Base-by-base conservation (phyloP, 2,888 invertebrate species). In the Sthenelais limicola region DNA sequence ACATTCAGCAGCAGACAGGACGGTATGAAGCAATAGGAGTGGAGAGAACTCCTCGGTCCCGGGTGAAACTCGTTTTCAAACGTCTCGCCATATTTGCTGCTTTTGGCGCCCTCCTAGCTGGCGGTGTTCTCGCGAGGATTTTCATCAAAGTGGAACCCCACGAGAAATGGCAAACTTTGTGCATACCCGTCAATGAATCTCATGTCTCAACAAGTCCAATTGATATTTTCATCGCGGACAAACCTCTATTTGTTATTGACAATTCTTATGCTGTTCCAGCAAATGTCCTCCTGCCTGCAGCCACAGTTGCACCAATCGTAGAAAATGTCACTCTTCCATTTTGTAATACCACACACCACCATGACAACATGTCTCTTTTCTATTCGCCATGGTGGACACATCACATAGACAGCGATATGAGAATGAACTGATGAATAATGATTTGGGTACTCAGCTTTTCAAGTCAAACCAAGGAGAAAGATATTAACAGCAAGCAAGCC, bases 131-230 rank as follows among this genome's bases (percentile, higher is more conserved):
- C 43, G 24, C 21, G 9, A 35, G 70, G 3, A 54, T 70, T 35
- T 70, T 7, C 21, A 43, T 70, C 21, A 12, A 67, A 7, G 48
- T 67, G 28, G 56, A 33, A 26, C 70, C 70, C 1, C 33, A 54
- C 26, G n/a, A 15, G 24, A 54, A 38, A 30, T 70, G 54, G 54
- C 24, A 26, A 7, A 12, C 18, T 5, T 47, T 70, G 3, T 70
- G 70, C 21, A 70, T 70, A 3, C 70, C 70, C 0, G 15, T 5
- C 30, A 67, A 67, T 26, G 67, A 67, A 48, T 48, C 47, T 30
- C 67, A n/a, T n/a, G n/a, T 67, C 38, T 67, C 48, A 5, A 67
- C 67, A 5, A 67, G 47, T 7, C 7, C n/a, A n/a, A 5, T 24
- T 9, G 18, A 9, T 43, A 43, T 43, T n/a, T n/a, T n/a, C n/a